These are phyloP conservation scores for Phataginus tetradactyla DNA, from an alignment of 2,797 vertebrate genomes.

Conservation along the genomic window DNA sequence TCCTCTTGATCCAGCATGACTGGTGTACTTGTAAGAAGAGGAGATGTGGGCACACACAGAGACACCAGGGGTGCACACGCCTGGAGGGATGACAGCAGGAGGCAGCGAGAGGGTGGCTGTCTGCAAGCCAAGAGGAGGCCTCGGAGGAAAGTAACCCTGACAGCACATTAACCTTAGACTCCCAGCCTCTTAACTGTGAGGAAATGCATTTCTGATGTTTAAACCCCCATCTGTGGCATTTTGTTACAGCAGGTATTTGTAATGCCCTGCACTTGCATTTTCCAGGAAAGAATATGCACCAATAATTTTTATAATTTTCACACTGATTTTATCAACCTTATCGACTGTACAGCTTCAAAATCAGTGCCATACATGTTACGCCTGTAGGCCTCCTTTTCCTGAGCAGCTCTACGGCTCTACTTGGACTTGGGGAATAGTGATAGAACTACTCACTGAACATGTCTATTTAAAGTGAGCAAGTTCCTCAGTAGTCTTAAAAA, in stretches of 20 bases:
- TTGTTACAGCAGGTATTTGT: not conserved
- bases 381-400: not conserved
- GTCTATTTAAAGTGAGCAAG: not conserved
- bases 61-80: rapidly evolving
- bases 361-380: not conserved
- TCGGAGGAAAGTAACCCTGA: not conserved
- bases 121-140: not conserved
- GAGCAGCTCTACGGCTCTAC: not conserved
- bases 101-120: not conserved
- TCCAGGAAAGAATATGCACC: not conserved
- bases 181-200: not conserved
- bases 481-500: not conserved
- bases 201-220: not conserved
- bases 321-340: not conserved
- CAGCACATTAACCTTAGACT: not conserved
- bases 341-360: not conserved
- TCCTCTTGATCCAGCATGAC: not conserved
- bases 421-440: not conserved
- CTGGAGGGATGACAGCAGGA: not conserved
- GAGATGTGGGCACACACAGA: not conserved
- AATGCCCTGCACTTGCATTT: not conserved
- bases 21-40: not conserved
- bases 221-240: not conserved
- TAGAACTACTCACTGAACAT: not conserved
- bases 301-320: slow-evolving; percentile 11